Conservation (phyloP, 2,888 invertebrate species). For the Tetropium fuscum region DNA sequence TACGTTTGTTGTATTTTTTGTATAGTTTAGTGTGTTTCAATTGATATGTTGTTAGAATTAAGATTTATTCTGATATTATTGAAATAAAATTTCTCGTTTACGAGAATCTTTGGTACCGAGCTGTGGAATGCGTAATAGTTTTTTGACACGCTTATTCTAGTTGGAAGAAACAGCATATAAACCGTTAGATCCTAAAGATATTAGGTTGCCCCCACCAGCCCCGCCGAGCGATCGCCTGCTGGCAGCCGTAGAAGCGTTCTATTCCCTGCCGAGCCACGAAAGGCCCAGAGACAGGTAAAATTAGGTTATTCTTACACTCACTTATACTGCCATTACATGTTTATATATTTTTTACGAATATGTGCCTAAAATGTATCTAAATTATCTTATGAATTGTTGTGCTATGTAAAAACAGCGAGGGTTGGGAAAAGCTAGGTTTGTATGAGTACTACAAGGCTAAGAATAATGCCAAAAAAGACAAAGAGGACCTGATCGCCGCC, state of each 20-base stretch:
- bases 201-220: constrained; percentile 94
- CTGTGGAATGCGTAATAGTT: constrained; percentile 38
- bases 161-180: constrained; percentile 92
- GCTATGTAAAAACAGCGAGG: constrained; percentile 75
- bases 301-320: constrained; percentile 34
- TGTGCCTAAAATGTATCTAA: constrained; percentile 17
- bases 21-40: too few species aligned
- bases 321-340: constrained; percentile 6
- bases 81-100: too few species aligned
- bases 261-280: constrained; percentile 94
- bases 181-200: constrained; percentile 88
- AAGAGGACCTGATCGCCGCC: constrained; percentile 83
- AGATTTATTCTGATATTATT: too few species aligned
- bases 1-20: too few species aligned
- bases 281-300: constrained; percentile 89
- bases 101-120: too few species aligned
- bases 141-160: constrained; percentile 64
- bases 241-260: constrained; percentile 96
- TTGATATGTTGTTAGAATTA: too few species aligned
- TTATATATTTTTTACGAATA: constrained; percentile 19
- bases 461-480: constrained; percentile 88
- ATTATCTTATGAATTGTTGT: constrained; percentile 37
- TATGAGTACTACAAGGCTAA: constrained; percentile 99
- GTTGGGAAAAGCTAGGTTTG: constrained; percentile 98
- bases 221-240: constrained; percentile 94